phyloP scores from a whole-genome alignment of 2,113 vertebrate species.

The Rhodinocichla rosea region DNA sequence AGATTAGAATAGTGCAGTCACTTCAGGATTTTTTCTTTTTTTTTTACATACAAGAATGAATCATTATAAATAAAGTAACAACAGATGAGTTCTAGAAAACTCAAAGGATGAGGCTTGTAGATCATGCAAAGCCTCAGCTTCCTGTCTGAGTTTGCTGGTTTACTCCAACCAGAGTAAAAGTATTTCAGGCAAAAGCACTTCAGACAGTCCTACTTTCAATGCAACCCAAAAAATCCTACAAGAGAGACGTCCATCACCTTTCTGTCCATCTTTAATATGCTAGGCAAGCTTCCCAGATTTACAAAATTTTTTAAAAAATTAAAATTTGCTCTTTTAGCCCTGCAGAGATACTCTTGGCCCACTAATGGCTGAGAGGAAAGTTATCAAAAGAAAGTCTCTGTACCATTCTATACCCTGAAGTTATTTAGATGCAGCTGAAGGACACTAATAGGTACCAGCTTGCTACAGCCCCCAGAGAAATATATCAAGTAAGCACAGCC shows the following conservation, averaged over 20 bases:
- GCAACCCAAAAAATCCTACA: background rate
- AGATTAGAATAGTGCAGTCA: background rate
- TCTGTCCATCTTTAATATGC: background rate
- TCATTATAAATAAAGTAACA: background rate
- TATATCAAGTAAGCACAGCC: background rate
- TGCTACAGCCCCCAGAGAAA: background rate
- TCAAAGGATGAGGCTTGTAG: background rate
- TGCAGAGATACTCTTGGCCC: background rate
- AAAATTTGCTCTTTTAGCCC: background rate
- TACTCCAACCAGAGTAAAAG: background rate
- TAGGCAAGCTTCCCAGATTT: background rate
- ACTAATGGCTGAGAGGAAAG: background rate
- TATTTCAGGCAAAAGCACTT: background rate
- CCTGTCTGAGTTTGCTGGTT: background rate
- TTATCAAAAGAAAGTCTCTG: background rate
- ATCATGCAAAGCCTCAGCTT: background rate
- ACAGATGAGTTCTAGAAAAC: background rate
- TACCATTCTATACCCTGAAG: background rate
- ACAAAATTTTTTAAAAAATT: background rate
- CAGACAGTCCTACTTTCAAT: background rate
- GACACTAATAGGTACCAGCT: background rate
- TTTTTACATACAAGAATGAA: background rate
- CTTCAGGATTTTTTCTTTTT: too few species aligned
- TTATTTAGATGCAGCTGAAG: background rate
- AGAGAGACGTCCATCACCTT: accelerated